Conservation (phyloP, 2,113 vertebrate genomes). For the Myotis davidii region DNA sequence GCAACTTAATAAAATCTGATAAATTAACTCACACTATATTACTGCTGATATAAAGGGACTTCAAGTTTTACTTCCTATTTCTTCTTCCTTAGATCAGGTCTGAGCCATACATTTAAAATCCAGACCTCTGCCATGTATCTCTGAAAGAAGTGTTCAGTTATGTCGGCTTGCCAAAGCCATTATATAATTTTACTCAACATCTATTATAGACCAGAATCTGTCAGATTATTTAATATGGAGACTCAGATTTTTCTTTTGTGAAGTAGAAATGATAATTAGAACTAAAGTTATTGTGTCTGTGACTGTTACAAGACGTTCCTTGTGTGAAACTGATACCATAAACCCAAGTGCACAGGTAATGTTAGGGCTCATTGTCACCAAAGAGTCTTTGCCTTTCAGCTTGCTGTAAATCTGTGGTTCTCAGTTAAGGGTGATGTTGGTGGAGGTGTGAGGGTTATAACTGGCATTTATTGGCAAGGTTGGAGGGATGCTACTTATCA, state of each 20-base stretch:
- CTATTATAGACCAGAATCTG: neutral
- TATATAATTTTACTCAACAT: neutral
- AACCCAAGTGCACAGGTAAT: neutral
- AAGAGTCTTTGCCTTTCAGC: neutral
- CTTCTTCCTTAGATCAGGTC: neutral
- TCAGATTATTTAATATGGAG: neutral
- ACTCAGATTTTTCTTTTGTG: neutral
- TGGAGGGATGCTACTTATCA: neutral
- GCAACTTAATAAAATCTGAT: neutral
- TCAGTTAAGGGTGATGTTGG: neutral
- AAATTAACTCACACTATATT: neutral
- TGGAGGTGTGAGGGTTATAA: fast-evolving
- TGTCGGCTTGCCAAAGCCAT: neutral
- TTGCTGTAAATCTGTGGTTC: neutral
- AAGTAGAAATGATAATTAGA: conserved; percentile 31
- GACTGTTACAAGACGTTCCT: neutral
- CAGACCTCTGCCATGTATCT: neutral
- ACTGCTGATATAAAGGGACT: neutral
- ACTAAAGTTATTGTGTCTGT: neutral
- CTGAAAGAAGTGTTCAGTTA: neutral
- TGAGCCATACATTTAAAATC: neutral
- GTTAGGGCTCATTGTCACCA: neutral
- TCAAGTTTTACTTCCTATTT: neutral
- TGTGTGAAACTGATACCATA: neutral
- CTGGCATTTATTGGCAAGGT: neutral